Base-by-base conservation (phyloP, 2,797 vertebrate genomes). In the Selene dorsalis region DNA sequence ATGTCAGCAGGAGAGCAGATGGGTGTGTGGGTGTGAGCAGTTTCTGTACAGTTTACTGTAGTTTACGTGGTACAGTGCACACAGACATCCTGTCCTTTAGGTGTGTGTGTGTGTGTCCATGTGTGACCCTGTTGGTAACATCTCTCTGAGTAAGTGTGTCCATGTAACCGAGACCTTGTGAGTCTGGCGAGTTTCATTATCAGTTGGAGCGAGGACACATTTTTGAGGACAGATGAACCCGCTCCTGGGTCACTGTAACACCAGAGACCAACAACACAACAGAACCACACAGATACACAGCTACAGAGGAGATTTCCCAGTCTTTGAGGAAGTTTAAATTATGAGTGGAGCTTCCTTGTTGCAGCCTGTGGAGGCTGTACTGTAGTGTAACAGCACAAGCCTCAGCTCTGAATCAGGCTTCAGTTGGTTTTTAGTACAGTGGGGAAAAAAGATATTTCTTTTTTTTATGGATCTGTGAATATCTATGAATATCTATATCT, bases 1-100 rank as follows among this genome's bases (percentile, higher is more conserved):
- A 62, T 76, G 82, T 86, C 70, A 85, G 80, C 77, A 85, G 50
- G 55, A 75, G 47, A 78, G 64, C 85, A 87, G 76, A 82, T 84
- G 71, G 71, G 26, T 81, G 72, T 88, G 80, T 84, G 77, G 82
- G 85, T 61, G 77, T 83, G 69, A 39, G 35, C 48, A 67, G 66
- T 77, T 78, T 41, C 62, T 71, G 55, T 67, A 35, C 53, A 59
- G 26, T 53, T 12, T 20, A 22, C 20, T 58, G 30, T 70, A 10
- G 7, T 52, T 13, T 35, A n/a, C 71, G 72, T 67, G 68, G 41
- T 83, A 47, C 20, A 63, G 60, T 68, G 69, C 26, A 28, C 28
- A 9, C 45, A 53, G 41, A 61, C 62, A 69, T 14, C 9, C 38
- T 50, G 43, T 73, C 10, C 72, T 70, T 20, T 69, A 5, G 28